phyloP scores from a whole-genome alignment of 1,140 invertebrate genomes.

The Caenorhabditis latens region DNA sequence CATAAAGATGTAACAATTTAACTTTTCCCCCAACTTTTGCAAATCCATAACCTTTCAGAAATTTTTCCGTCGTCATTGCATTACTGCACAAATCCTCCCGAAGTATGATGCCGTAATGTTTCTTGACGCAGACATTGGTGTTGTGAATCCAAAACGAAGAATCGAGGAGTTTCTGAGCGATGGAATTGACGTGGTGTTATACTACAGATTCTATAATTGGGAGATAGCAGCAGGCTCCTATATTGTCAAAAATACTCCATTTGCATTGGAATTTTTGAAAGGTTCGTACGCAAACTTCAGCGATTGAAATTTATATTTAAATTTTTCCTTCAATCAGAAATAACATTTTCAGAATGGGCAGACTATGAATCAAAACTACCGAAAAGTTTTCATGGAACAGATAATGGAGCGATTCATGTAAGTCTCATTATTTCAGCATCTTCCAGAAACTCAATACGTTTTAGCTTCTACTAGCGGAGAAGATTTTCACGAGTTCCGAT shows the following conservation, averaged over 20 bases:
- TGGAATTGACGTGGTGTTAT: conserved; percentile 7
- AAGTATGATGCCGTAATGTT: conserved; percentile 20
- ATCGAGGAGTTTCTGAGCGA: conserved; percentile 39
- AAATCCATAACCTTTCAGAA: conserved; percentile 4
- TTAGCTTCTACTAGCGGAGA: neutral
- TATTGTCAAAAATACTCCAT: conserved; percentile 30
- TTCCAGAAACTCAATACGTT: too few relatives aligned
- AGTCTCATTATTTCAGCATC: too few relatives aligned
- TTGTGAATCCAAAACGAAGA: conserved; percentile 22
- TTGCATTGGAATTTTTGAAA: neutral
- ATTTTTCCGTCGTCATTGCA: conserved; percentile 52
- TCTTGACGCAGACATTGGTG: conserved; percentile 50
- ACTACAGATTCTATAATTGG: conserved; percentile 39
- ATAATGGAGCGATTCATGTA: conserved; percentile 55
- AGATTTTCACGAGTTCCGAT: neutral
- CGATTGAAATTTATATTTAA: neutral
- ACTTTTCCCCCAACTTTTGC: neutral
- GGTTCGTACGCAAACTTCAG: neutral
- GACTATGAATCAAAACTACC: conserved; percentile 49
- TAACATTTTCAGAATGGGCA: conserved; percentile 7
- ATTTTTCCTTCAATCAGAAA: neutral
- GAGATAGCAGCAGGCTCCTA: conserved; percentile 39
- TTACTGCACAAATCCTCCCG: neutral
- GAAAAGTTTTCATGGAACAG: conserved; percentile 38
- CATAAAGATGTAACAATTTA: conserved; percentile 22